Percentiles rank a stretch among this genome's conserved stretches.
Evolutionary conservation across 1,140 invertebrate species (phyloP).

Genomic region (Mizuhopecten yessoensis): DNA sequence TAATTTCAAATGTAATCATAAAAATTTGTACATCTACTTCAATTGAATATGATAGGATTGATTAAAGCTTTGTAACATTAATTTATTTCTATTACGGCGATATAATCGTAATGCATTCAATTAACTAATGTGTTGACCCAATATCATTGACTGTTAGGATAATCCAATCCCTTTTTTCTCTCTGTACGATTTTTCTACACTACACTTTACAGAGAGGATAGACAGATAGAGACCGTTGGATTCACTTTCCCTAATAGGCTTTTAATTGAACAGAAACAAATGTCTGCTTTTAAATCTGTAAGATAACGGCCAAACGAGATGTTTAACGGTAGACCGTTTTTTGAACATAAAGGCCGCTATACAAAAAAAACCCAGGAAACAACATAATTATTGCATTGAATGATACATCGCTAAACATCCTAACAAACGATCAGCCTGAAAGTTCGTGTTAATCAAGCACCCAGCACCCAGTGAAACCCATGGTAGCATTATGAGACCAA

Average conservation of each 20-base stretch:
- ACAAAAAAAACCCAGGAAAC: neutral
- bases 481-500: too few relatives aligned
- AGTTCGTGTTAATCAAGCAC: neutral
- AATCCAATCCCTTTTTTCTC: neutral
- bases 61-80: neutral
- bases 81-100: neutral
- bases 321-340: neutral
- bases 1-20: neutral
- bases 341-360: neutral
- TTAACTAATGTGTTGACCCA: neutral
- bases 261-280: neutral
- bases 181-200: neutral
- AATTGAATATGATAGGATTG: neutral
- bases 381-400: neutral
- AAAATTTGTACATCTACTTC: neutral
- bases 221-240: neutral
- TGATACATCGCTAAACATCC: neutral
- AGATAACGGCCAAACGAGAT: neutral
- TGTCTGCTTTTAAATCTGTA: neutral
- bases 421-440: neutral
- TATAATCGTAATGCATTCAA: conserved; percentile 5
- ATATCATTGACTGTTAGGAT: neutral
- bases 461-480: neutral
- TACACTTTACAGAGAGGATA: neutral
- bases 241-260: neutral